Base-by-base conservation (phyloP, 2,888 invertebrate genomes). In the Pomacea canaliculata region DNA sequence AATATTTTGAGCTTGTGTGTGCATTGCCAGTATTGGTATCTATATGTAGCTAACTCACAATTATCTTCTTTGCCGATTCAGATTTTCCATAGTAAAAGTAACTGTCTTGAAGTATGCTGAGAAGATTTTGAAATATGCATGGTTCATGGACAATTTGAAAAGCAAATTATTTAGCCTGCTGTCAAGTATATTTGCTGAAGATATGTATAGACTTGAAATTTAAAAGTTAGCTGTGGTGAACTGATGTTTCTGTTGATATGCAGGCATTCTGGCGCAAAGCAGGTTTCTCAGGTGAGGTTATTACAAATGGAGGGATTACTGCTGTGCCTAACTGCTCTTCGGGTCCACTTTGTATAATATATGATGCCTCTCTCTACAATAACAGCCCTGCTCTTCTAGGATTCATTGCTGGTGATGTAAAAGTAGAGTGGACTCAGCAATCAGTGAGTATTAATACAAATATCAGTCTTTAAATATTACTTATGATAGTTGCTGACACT, bases 281-380 rank as follows among this genome's bases (percentile, higher is more conserved):
- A 60, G 91, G 91, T 51, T 84, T 80, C 48, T 91, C 90, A 46
- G 91, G 91, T n/a, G 91, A 91, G 80, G 85, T 89, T 27, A 86
- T 89, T 1, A 89, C 90, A 23, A 88, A 87, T 81, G 90, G 90
- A 48, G 89, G 88, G 4, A 79, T 78, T 5, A 80, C 84, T 9
- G 69, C 71, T 3, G 67, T 77, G n/a, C 59, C 79, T 16, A 81
- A 81, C 13, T 87, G 88, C 80, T 82, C 80, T 49, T 76, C 79
- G 19, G 90, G 91, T 8, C 91, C 91, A 0, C 79, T 91, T 23
- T 85, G 89, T 81, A 79, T 90, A 37, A 85, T 86, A 8, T 91
- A 88, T 83, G 91, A 91, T 83, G 89, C 87, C 27, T 89, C 90
- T 0, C 83, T 88, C n/a, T 62, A 76, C 60, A 82, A 83, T 72